phyloP scores from a whole-genome alignment of 2,797 vertebrate species.

The Coregonus ussuriensis region DNA sequence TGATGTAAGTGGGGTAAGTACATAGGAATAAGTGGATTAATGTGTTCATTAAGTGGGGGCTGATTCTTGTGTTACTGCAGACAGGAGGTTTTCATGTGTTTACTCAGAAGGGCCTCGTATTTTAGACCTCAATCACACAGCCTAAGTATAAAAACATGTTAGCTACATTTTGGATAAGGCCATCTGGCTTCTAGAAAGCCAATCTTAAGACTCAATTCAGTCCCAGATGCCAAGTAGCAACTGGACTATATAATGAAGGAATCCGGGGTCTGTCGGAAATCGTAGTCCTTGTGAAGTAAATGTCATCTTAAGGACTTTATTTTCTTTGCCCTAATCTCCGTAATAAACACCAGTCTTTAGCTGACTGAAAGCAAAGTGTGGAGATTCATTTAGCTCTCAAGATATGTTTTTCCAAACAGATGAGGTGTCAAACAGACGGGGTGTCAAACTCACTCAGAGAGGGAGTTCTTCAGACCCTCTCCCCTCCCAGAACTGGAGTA shows the following conservation, averaged over 20 bases:
- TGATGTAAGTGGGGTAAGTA: too few relatives aligned
- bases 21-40: constrained; percentile 12
- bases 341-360: constrained; percentile 39
- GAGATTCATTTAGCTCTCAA: constrained; percentile 18
- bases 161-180: constrained; percentile 18
- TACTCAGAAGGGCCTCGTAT: constrained; percentile 7
- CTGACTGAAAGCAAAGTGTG: constrained; percentile 48
- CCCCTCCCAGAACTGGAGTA: constrained; percentile 27
- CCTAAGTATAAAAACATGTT: constrained; percentile 13
- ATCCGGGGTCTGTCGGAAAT: constrained; percentile 52
- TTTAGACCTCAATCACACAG: constrained; percentile 20
- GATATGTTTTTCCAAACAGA: constrained; percentile 21
- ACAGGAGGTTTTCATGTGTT: constrained; percentile 8
- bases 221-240: constrained; percentile 46
- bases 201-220: constrained; percentile 28
- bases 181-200: constrained; percentile 47
- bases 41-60: not conserved
- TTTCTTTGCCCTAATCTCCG: constrained; percentile 52
- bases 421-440: not conserved
- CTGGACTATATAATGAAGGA: constrained; percentile 61
- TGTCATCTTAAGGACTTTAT: constrained; percentile 50
- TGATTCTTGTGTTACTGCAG: constrained; percentile 12
- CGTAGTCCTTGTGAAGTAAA: constrained; percentile 40
- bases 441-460: constrained; percentile 11
- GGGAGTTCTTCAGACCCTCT: not conserved